Base-by-base conservation (phyloP, 2,797 vertebrate genomes). In the Microctenopoma stevenorrisi region DNA sequence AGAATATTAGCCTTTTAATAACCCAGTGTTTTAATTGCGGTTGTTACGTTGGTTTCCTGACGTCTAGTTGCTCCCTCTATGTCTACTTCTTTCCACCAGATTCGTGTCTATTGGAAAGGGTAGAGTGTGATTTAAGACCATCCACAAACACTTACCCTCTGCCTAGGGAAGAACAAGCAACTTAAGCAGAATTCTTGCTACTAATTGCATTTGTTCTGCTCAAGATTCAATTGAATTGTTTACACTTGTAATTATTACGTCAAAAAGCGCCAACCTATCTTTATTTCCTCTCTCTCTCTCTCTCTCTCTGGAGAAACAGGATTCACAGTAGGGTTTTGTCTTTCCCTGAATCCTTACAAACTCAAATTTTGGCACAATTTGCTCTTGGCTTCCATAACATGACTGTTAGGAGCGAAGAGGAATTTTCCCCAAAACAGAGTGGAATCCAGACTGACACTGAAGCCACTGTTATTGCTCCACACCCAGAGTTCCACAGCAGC, bases 341-440 rank as follows among this genome's bases (percentile, higher is more conserved):
- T 81, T 72, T 64, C 74, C 60, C 76, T 47, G 62, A 53, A 73
- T 78, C 79, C 68, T 76, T 67, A 84, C 78, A 70, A 83, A 82
- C 81, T 84, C 16, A 33, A 70, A 84, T 67, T 85, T 83, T 90
- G 90, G 89, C 90, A 88, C 82, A 83, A 81, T 77, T 80, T 83
- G 58, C 67, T 58, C 86, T 89, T 81, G 81, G 83, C 86, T 79
- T 82, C 81, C 79, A 78, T 71, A 87, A 75, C 64, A 81, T 67
- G 82, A 80, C 76, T 77, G 76, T 81, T 78, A 83, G 83, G 81
- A 89, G 74, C 16, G 55, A 81, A 64, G 50, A 87, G 88, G 89
- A 94, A 90, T 92, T 88, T 88, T 74, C 70, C 73, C 85, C 78
- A 90, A 91, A 92, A 93, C 89, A 88, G 84, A 69, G 86, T 40